Conservation (phyloP, 2,888 invertebrate genomes). For the Diachrysia chrysitis region DNA sequence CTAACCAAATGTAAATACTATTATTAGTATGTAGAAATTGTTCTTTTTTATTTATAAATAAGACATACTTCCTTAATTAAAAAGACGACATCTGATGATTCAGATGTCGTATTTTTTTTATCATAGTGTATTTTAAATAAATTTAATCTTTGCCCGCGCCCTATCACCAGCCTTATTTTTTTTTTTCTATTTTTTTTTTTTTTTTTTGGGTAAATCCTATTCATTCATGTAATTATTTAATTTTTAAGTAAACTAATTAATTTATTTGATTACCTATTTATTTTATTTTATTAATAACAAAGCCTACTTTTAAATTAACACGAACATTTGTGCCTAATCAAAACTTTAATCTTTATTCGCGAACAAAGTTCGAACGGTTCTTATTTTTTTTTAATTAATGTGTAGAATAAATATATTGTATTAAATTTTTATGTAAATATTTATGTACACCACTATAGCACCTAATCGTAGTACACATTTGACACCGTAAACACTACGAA, state of each 20-base stretch:
- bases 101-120: no score
- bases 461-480: conserved; percentile 3
- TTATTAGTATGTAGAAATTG: background rate
- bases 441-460: background rate
- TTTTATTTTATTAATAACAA: no score
- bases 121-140: no score
- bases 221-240: no score
- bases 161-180: no score
- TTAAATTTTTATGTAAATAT: background rate
- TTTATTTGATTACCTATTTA: no score
- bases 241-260: background rate
- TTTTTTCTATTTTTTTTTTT: no score
- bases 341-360: no score
- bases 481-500: background rate
- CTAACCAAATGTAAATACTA: background rate
- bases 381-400: background rate
- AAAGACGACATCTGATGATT: no score
- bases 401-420: background rate
- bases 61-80: no score
- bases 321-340: background rate
- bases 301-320: background rate
- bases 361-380: background rate
- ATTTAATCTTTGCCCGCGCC: no score
- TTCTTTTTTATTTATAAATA: background rate
- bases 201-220: no score